Evolutionary conservation across 1,140 invertebrate genomes (phyloP), one percentile per base, ranked within the genome.

Genomic region (Ctenoplectra terminalis): DNA sequence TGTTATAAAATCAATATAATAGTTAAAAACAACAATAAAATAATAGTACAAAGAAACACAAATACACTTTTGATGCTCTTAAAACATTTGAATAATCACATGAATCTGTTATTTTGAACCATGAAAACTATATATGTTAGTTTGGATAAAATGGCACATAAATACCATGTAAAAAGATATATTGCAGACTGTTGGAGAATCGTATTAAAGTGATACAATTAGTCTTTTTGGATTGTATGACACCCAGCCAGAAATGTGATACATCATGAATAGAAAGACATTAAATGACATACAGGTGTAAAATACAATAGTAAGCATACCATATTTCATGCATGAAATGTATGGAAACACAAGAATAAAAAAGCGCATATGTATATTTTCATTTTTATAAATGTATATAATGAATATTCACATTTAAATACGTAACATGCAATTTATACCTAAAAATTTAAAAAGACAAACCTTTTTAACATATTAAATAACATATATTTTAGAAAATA

Each of bases 301-400:
- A 88, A 78, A 90, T 87, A 73, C 82, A 88, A 90, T 91, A 91
- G 71, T 86, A 60, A 84, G 81, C 72, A 86, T 91, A 91, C 83
- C 76, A 81, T 88, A 82, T 90, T 91, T 92, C 91, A 92, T 87
- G 87, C 87, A 75, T 90, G 66, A 89, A 88, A 90, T 70, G 64
- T 67, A 64, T 73, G 37, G 84, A 75, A 87, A 86, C 64, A 67
- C 40, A 74, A 85, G 81, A 71, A 73, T 72, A 29, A 58, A 73
- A 80, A 81, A 61, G 63, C 29, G 1, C 34, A 26, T 26, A 17
- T 48, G 58, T 56, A 56, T 66, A 26, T 77, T 13, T 46, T 48
- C 17, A n/a, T 13, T 29, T 50, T 64, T 56, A 34, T 54, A 60
- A 1, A 61, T 43, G n/a, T 73, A 31, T 72, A 13, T 52, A n/a